Conservation (phyloP, 2,888 invertebrate species). For the Aricia artaxerxes region DNA sequence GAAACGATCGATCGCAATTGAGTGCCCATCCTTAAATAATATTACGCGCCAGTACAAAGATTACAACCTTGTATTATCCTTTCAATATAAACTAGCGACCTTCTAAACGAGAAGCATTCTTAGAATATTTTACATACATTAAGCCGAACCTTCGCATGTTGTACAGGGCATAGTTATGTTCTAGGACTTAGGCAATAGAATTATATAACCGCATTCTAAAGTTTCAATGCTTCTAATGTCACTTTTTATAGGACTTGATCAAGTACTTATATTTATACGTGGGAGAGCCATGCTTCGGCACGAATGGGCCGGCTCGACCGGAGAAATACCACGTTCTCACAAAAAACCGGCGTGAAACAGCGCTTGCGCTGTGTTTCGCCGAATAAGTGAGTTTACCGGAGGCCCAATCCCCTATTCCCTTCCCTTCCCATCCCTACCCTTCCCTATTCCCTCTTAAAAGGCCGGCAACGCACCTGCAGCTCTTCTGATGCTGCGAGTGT, state of each 20-base stretch:
- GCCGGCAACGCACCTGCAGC: too few species aligned
- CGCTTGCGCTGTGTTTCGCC: too few species aligned
- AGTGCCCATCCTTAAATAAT: neutral
- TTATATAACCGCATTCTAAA: neutral
- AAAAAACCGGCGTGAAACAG: too few species aligned
- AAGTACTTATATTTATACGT: too few species aligned
- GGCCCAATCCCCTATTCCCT: too few species aligned
- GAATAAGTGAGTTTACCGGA: too few species aligned
- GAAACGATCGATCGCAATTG: neutral
- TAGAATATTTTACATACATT: slow-evolving; percentile 9
- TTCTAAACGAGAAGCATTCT: slow-evolving; percentile 21
- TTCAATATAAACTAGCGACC: slow-evolving; percentile 17
- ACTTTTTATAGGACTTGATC: neutral
- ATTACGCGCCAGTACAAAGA: neutral
- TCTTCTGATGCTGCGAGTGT: too few species aligned
- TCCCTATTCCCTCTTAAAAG: too few species aligned
- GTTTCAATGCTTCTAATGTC: neutral
- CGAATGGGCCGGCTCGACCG: too few species aligned
- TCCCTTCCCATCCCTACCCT: too few species aligned
- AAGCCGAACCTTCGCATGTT: neutral
- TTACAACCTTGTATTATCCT: slow-evolving; percentile 25
- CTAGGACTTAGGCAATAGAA: neutral
- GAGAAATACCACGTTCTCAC: too few species aligned
- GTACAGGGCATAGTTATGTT: neutral
- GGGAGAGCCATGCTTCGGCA: too few species aligned